Evolutionary conservation across 2,797 vertebrate species (phyloP).

Genomic region (Oryzias dopingdopingensis): DNA sequence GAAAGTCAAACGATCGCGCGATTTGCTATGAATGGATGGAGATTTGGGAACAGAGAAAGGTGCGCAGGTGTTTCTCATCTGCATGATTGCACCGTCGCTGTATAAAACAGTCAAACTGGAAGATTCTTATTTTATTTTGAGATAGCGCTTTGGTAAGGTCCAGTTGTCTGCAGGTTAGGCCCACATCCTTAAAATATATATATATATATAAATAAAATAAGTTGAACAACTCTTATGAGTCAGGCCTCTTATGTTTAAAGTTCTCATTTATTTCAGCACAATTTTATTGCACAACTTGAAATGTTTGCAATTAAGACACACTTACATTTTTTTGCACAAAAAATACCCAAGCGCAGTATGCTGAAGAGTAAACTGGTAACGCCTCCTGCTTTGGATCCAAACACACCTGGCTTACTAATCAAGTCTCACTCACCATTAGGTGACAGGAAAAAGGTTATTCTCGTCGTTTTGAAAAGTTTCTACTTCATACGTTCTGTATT

Average conservation of each 20-base stretch:
- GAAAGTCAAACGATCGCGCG: background rate
- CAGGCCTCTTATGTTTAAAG: too few species aligned
- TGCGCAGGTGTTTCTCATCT: slow-evolving; percentile 55
- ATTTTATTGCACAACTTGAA: slow-evolving; percentile 67
- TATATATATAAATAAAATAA: too few species aligned
- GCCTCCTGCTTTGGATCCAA: slow-evolving; percentile 3
- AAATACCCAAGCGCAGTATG: slow-evolving; percentile 55
- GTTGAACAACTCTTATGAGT: too few species aligned
- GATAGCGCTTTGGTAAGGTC: too few species aligned
- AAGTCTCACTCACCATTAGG: background rate
- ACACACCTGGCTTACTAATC: slow-evolving; percentile 12
- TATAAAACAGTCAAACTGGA: slow-evolving; percentile 14
- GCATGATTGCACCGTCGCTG: slow-evolving; percentile 31
- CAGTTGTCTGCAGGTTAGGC: too few species aligned
- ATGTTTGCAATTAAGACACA: slow-evolving; percentile 30
- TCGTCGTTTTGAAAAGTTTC: too few species aligned
- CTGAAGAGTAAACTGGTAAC: slow-evolving; percentile 9
- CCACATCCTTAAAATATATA: too few species aligned
- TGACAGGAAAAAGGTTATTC: background rate
- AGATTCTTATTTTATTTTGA: too few species aligned
- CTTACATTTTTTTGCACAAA: slow-evolving; percentile 50
- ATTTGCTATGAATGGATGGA: slow-evolving; percentile 1
- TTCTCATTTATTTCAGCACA: slow-evolving; percentile 14
- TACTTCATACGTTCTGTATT: background rate
- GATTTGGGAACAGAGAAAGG: slow-evolving; percentile 3